Base-by-base conservation (phyloP, 2,888 invertebrate genomes). In the Anoncus sp. region DNA sequence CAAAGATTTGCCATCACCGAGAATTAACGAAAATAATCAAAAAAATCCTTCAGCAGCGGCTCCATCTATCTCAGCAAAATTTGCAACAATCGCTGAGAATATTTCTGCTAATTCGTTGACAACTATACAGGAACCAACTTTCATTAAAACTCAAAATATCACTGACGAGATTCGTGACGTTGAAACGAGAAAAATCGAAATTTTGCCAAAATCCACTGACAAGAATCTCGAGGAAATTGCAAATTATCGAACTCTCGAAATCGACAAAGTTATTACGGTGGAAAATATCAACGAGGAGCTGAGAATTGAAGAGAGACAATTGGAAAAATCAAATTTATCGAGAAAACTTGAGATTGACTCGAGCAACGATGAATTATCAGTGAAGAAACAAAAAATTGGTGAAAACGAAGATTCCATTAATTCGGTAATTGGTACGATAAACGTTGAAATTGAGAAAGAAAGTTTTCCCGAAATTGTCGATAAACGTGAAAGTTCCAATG, bases 121-220 rank as follows among this genome's bases (percentile, higher is more conserved):
- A 1, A 43, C 57, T 10, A 67, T 80, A 51, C 72, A 65, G 27
- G 75, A 79, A 22, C 76, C 79, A 12, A 75, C 66, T 2, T 74
- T 77, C 57, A 9, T 81, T 1, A 72, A 77, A 10, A 31, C 55
- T 1, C 75, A 75, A 4, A 77, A 31, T 40, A 9, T 53, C 16
- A 5, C 7, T 6, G 9, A 2, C 7, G 20, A 49, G n/a, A 14
- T 3, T 20, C 22, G 10, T 22, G 22, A 22, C 49, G 12, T 1
- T 20, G 16, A 47, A 45, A 6, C 7, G 55, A 22, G 14, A 43
- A 63, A n/a, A 53, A n/a, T 12, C 43, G 18, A 45, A 47, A 45
- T 43, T 55, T 10, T 16, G 16, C n/a, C n/a, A 27, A 31, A 10
- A 5, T 55, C 31, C 31, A 3, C 4, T 12, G 35, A 20, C 14